Evolutionary conservation across 2,888 invertebrate genomes (phyloP).

Genomic region (Coecobrya sp.): DNA sequence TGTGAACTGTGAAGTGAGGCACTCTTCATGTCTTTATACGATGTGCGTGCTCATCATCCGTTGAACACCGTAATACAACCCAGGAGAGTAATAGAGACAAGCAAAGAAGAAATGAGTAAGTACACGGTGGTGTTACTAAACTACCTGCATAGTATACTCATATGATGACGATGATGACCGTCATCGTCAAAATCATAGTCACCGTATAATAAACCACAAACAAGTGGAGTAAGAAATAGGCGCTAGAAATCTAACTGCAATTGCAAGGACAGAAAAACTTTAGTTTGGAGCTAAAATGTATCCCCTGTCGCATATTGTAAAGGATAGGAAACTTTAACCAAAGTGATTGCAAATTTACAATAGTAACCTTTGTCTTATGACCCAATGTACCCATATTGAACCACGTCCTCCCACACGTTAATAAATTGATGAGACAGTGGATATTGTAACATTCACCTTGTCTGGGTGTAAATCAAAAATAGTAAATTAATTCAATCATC

Average conservation of each 20-base stretch:
- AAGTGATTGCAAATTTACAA: too few species aligned
- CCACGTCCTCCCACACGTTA: too few species aligned
- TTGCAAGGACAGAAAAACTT: background rate
- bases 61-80: conserved; percentile 22
- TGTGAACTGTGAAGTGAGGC: conserved; percentile 37
- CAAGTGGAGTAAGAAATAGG: too few species aligned
- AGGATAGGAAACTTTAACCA: too few species aligned
- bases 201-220: background rate
- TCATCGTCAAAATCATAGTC: conserved; percentile 18
- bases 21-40: conserved; percentile 4
- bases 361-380: too few species aligned
- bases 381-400: too few species aligned
- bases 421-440: too few species aligned
- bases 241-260: background rate
- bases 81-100: conserved; percentile 44
- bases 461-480: too few species aligned
- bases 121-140: conserved; percentile 31
- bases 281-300: too few species aligned
- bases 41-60: conserved; percentile 48
- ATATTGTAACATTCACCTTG: too few species aligned
- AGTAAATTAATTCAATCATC: too few species aligned
- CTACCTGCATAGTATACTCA: background rate
- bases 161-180: background rate
- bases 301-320: too few species aligned
- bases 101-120: background rate